Evolutionary conservation across 2,888 invertebrate genomes (phyloP), one percentile per base, ranked within the genome.

Genomic region (Xestoiulus laeticollis): DNA sequence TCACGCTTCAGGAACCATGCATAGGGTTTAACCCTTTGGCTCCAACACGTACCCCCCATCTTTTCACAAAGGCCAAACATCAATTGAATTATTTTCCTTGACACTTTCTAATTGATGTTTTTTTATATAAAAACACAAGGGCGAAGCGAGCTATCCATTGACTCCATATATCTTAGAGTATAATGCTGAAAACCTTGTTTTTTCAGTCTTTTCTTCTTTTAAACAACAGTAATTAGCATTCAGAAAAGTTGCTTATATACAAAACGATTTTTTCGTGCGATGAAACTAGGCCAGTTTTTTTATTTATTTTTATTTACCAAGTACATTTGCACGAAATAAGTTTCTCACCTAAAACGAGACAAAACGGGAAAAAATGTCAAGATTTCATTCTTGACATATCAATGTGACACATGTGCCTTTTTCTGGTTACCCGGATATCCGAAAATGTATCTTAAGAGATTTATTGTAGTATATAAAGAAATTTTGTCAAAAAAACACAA

Each of bases 401-500:
- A 68, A 26, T 68, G 22, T 68, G 68, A 68, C 68, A 68, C 26
- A n/a, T 26, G 26, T 59, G 59, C 59, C 59, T 68, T 68, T 68
- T 26, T 68, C 68, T 68, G 68, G n/a, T 68, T 26, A 68, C 68
- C 68, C 68, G 68, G 68, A 68, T 68, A 68, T 68, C 68, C 26
- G 26, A 68, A 68, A 68, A 68, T 16, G 53, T 53, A 26, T n/a
- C 26, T 3, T 12, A n/a, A n/a, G n/a, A n/a, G n/a, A n/a, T n/a
- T n/a, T n/a, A n/a, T n/a, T n/a, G n/a, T n/a, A n/a, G n/a, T n/a
- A n/a, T n/a, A n/a, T n/a, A n/a, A n/a, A n/a, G n/a, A n/a, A n/a
- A n/a, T n/a, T n/a, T n/a, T n/a, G n/a, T n/a, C n/a, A n/a, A n/a
- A n/a, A n/a, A n/a, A n/a, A n/a, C n/a, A n/a, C n/a, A n/a, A n/a